phyloP scores from a whole-genome alignment of 1,140 invertebrate genomes.

The Drosophila bipectinata region DNA sequence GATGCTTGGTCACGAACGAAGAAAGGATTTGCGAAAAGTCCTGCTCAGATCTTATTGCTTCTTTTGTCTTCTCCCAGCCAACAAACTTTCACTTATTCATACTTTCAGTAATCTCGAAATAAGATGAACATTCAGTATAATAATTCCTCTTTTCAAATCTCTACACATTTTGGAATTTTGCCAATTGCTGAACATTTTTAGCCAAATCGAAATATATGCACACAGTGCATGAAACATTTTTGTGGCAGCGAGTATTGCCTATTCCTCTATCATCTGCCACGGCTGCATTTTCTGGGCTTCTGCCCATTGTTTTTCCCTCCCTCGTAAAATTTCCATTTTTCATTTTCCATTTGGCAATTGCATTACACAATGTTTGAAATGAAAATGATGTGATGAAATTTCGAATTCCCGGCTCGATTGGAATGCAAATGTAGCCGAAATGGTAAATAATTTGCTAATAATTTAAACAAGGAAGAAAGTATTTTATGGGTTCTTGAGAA shows the following conservation, averaged over 20 bases:
- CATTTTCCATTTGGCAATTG: slow-evolving; percentile 7
- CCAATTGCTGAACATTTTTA: slow-evolving; percentile 41
- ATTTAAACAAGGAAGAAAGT: not conserved
- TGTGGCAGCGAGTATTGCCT: slow-evolving; percentile 11
- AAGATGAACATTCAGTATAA: not conserved
- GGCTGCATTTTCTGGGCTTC: slow-evolving; percentile 13
- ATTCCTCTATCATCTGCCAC: slow-evolving; percentile 12
- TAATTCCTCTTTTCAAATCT: slow-evolving; percentile 32
- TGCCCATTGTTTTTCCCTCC: slow-evolving; percentile 9
- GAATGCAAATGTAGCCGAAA: slow-evolving; percentile 2
- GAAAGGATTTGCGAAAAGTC: slow-evolving; percentile 13
- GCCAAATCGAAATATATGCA: slow-evolving; percentile 31
- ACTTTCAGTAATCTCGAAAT: slow-evolving; percentile 5
- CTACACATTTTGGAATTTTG: slow-evolving; percentile 28
- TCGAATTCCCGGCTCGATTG: slow-evolving; percentile 3
- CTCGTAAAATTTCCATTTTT: not conserved
- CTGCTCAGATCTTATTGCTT: slow-evolving; percentile 14
- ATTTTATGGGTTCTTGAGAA: no score
- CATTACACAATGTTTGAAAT: slow-evolving; percentile 30
- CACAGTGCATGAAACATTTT: slow-evolving; percentile 11
- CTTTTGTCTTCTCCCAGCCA: slow-evolving; percentile 21
- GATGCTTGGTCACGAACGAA: slow-evolving; percentile 26
- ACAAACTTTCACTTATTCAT: slow-evolving; percentile 26
- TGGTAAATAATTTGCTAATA: not conserved
- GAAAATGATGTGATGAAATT: slow-evolving; percentile 25